phyloP scores from a whole-genome alignment of 2,797 vertebrate genomes.

The Sciaenops ocellatus region DNA sequence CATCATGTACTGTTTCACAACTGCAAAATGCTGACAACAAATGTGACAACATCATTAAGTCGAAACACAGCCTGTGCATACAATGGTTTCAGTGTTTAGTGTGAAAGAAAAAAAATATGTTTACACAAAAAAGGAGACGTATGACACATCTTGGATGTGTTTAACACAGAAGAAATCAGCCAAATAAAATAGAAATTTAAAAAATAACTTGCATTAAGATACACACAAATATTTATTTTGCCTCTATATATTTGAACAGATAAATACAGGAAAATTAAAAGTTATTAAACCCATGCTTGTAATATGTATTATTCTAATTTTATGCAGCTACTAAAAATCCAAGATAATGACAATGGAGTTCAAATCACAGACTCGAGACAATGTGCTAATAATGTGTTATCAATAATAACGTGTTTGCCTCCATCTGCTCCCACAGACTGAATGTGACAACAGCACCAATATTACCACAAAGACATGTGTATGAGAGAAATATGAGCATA shows the following conservation, averaged over 20 bases:
- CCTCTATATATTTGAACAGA: not conserved
- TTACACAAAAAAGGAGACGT: slow-evolving; percentile 17
- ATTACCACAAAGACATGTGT: slow-evolving; percentile 56
- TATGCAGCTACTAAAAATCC: slow-evolving; percentile 21
- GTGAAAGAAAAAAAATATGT: slow-evolving; percentile 11
- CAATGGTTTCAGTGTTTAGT: slow-evolving; percentile 28
- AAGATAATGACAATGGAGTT: slow-evolving; percentile 12
- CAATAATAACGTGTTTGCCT: slow-evolving; percentile 58
- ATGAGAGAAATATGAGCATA: slow-evolving; percentile 61
- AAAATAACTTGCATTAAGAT: not conserved
- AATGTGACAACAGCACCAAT: slow-evolving; percentile 66
- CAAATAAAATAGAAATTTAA: not conserved
- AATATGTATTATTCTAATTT: slow-evolving; percentile 1
- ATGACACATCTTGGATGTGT: not conserved
- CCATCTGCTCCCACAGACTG: slow-evolving; percentile 57
- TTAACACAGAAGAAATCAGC: not conserved
- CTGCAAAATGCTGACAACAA: slow-evolving; percentile 56
- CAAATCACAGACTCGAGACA: slow-evolving; percentile 40
- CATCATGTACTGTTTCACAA: slow-evolving; percentile 62
- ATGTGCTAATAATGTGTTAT: slow-evolving; percentile 68
- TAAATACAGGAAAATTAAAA: not conserved
- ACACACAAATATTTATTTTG: not conserved
- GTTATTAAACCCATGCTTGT: not conserved
- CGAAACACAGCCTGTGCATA: slow-evolving; percentile 29
- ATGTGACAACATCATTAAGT: slow-evolving; percentile 62